Base-by-base conservation (phyloP, 2,888 invertebrate species). In the Monopis laevigella region DNA sequence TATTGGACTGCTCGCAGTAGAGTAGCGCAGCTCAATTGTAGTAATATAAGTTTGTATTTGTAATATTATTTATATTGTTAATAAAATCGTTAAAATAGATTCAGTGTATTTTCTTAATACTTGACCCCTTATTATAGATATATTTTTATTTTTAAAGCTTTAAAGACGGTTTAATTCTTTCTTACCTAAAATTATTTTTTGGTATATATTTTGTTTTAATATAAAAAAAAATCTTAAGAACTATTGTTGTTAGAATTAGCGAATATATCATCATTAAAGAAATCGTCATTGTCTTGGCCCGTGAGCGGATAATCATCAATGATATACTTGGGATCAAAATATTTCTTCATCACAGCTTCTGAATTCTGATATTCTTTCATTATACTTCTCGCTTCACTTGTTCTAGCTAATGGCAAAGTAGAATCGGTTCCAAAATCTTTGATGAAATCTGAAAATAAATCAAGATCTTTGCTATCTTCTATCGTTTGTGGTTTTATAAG, bases 11-110 rank as follows among this genome's bases (percentile, higher is more conserved):
- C 74, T 75, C 72, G 72, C 69, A 65, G 74, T 77, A 77, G 75
- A 72, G 65, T 78, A 78, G 78, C 69, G 75, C 75, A 75, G 80
- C 77, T 78, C 77, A 78, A 77, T 73, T 71, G 74, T 78, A 77
- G 75, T 58, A 48, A 52, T 60, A 62, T 77, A 75, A 73, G 73
- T 78, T 80, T 78, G 71, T 77, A 77, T 77, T 71, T 77, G n/a
- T n/a, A 73, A 40, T 57, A n/a, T 66, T 73, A 74, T 80, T 78
- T 77, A 77, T 78, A 78, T 78, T 80, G 80, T 80, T 80, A 80
- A 75, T 78, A 80, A 80, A 80, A 80, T 64, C 67, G 80, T 80
- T 80, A 77, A 73, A 55, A 73, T 75, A 75, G 68, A 62, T 52
- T 54, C 46, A 36, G 41, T 51, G 51, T 59, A 55, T 55, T 50